Evolutionary conservation across 2,888 invertebrate genomes (phyloP).

Genomic region (Drosophila nr. medialis): DNA sequence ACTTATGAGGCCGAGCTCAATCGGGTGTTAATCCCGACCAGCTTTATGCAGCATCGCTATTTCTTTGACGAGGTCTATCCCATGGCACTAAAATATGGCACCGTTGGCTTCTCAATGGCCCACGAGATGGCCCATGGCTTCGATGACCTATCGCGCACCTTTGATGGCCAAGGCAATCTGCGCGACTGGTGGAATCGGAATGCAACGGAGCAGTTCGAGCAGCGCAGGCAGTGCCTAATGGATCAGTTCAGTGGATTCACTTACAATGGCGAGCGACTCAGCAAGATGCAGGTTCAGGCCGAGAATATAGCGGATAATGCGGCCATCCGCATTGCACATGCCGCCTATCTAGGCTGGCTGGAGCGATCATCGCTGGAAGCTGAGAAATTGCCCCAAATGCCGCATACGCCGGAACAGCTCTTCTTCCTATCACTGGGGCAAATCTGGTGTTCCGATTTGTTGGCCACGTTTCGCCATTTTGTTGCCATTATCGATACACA

Average conservation of each 20-base stretch:
- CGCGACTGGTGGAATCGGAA: conserved; percentile 78
- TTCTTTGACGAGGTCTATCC: conserved; percentile 81
- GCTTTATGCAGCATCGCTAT: conserved; percentile 77
- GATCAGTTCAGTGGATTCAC: conserved; percentile 70
- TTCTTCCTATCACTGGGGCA: conserved; percentile 82
- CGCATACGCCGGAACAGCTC: conserved; percentile 72
- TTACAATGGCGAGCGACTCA: conserved; percentile 51
- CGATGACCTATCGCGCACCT: conserved; percentile 74
- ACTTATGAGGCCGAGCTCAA: conserved; percentile 72
- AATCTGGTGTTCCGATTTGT: conserved; percentile 73
- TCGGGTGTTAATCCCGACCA: conserved; percentile 71
- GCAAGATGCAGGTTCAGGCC: conserved; percentile 54
- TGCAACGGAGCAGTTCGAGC: conserved; percentile 66
- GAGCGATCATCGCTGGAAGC: conserved; percentile 21
- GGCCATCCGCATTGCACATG: conserved; percentile 79
- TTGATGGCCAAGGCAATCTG: conserved; percentile 74
- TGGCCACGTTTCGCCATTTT: conserved; percentile 31
- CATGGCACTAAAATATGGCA: conserved; percentile 74
- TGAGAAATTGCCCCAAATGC: conserved; percentile 71
- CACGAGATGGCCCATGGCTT: conserved; percentile 82
- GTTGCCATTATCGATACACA: conserved; percentile 54
- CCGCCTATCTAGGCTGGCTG: conserved; percentile 79
- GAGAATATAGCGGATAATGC: conserved; percentile 83
- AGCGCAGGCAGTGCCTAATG: conserved; percentile 73
- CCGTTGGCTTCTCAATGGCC: conserved; percentile 79